phyloP scores from a whole-genome alignment of 2,888 invertebrate species.

The Volucella inflata region DNA sequence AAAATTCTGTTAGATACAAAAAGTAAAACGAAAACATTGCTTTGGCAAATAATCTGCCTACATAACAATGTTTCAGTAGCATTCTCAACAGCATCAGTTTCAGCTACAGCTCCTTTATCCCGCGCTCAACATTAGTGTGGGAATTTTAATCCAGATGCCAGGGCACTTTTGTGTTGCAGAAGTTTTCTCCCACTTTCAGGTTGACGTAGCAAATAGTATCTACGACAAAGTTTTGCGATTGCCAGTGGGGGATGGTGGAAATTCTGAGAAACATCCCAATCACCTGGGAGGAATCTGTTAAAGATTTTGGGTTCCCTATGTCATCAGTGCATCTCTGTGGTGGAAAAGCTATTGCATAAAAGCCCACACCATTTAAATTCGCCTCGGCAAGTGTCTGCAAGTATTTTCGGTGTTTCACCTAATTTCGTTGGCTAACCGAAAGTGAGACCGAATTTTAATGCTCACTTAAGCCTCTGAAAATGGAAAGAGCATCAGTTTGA shows the following conservation, averaged over 20 bases:
- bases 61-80: background rate
- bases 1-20: constrained; percentile 25
- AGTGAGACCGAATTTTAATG: constrained; percentile 4
- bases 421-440: constrained; percentile 13
- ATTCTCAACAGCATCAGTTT: background rate
- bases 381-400: background rate
- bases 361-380: background rate
- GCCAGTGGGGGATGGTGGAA: background rate
- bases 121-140: background rate
- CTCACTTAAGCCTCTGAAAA: background rate
- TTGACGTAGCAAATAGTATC: constrained; percentile 20
- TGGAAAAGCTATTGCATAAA: too few relatives aligned
- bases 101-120: background rate
- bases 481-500: background rate
- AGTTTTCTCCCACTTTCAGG: constrained; percentile 4
- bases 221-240: constrained; percentile 46
- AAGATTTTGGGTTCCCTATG: background rate
- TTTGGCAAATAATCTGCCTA: constrained; percentile 38
- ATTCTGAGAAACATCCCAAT: too few relatives aligned
- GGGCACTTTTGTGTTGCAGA: constrained; percentile 2
- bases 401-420: constrained; percentile 37
- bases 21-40: constrained; percentile 29
- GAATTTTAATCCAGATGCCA: background rate
- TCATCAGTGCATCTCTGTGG: too few relatives aligned
- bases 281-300: background rate